phyloP scores from a whole-genome alignment of 2,113 vertebrate species.

The Arizona elegans region DNA sequence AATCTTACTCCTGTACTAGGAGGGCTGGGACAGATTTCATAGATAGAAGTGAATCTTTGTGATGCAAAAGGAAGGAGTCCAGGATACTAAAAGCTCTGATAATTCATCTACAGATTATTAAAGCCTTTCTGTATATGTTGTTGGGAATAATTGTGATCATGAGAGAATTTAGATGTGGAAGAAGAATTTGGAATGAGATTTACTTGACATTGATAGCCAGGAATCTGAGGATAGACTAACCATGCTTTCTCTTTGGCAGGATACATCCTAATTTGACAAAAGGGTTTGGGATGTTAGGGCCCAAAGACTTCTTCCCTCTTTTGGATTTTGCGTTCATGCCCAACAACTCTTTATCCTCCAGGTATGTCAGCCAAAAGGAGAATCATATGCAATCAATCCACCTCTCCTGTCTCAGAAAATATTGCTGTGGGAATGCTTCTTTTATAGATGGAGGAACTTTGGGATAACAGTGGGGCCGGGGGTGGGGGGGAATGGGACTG shows the following conservation, averaged over 20 bases:
- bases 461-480: too few relatives aligned
- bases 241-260: constrained; percentile 56
- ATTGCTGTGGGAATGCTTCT: neutral
- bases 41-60: neutral
- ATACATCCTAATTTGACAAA: constrained; percentile 91
- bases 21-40: neutral
- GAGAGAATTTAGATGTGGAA: neutral
- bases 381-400: too few relatives aligned
- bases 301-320: constrained; percentile 94
- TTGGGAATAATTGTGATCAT: neutral
- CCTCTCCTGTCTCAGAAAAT: neutral
- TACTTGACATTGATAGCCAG: neutral
- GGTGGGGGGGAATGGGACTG: neutral
- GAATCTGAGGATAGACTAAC: neutral
- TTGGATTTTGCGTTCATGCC: constrained; percentile 97
- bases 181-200: neutral
- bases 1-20: neutral
- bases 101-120: neutral
- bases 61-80: neutral
- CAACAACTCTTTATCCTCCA: constrained; percentile 86
- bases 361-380: constrained; percentile 63
- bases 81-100: neutral
- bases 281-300: constrained; percentile 93
- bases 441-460: neutral
- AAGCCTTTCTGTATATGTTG: neutral